These are phyloP conservation scores for Anas acuta DNA, from an alignment of 2,797 vertebrate species.

Conservation along the genomic window DNA sequence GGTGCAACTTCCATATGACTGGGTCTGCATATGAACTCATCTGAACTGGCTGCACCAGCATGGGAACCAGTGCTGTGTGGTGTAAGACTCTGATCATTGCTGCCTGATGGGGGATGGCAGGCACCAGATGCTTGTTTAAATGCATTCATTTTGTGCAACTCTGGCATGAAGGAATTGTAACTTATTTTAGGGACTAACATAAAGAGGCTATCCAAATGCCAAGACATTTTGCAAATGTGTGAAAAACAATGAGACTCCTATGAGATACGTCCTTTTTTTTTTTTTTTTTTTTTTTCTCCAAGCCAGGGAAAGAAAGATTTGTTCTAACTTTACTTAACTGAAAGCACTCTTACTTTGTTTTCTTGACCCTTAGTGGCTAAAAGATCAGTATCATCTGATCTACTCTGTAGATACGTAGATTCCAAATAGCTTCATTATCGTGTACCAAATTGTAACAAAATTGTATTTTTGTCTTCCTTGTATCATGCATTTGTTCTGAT, in stretches of 20 bases:
- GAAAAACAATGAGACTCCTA: not conserved
- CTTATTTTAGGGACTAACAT: not conserved
- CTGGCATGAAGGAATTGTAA: not conserved
- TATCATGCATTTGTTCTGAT: not conserved
- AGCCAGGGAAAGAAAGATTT: not conserved
- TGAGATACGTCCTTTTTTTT: not conserved
- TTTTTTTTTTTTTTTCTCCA: not conserved
- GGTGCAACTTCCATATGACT: not conserved
- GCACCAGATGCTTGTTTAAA: not conserved
- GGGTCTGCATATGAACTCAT: not conserved
- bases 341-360: not conserved
- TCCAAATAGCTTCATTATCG: not conserved
- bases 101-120: not conserved
- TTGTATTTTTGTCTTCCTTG: not conserved
- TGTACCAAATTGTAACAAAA: not conserved
- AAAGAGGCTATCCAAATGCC: not conserved
- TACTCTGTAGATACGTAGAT: not conserved
- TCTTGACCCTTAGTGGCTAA: not conserved
- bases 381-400: not conserved
- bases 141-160: not conserved
- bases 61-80: not conserved
- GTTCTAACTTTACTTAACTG: not conserved
- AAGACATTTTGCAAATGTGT: not conserved
- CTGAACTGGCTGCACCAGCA: not conserved
- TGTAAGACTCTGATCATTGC: not conserved